Percentiles rank a stretch among this genome's conserved stretches.
These are phyloP conservation scores for Stichodactyla mertensii DNA, from an alignment of 64 coral and sea anemone genomes.

Conservation along the genomic window DNA sequence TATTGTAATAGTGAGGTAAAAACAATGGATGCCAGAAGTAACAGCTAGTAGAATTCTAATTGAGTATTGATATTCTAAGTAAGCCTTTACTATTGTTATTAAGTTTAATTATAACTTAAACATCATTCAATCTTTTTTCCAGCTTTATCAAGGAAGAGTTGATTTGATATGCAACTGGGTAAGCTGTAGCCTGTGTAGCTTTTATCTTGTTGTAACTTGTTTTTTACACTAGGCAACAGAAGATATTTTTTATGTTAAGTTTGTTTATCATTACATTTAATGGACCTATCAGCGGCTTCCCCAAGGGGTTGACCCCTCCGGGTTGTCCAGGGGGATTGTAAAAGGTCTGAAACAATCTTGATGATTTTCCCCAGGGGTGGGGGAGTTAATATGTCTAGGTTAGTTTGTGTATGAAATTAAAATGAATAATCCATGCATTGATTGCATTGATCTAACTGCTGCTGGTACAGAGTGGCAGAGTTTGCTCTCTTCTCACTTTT, in stretches of 20 bases:
- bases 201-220: not conserved
- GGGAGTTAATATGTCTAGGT: too few species aligned
- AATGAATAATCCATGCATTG: too few species aligned
- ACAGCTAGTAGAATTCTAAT: not conserved
- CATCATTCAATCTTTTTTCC: not conserved
- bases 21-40: slow-evolving; percentile 16
- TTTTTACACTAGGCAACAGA: not conserved
- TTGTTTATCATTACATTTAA: not conserved
- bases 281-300: too few species aligned
- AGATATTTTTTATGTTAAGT: not conserved
- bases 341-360: too few species aligned
- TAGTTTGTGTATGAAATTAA: too few species aligned
- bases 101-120: not conserved
- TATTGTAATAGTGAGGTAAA: slow-evolving; percentile 46
- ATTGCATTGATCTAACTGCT: too few species aligned
- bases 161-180: slow-evolving; percentile 62
- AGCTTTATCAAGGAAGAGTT: slow-evolving; percentile 46
- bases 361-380: too few species aligned
- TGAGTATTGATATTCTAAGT: not conserved
- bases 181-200: not conserved
- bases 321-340: too few species aligned
- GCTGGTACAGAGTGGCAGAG: too few species aligned
- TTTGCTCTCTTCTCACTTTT: too few species aligned
- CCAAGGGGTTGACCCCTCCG: too few species aligned
- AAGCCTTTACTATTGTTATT: slow-evolving; percentile 6